A percentile compares a stretch with the other conserved stretches of the same genome.
Conservation (phyloP, 1,140 invertebrate species). For the Drosophila parvula region DNA sequence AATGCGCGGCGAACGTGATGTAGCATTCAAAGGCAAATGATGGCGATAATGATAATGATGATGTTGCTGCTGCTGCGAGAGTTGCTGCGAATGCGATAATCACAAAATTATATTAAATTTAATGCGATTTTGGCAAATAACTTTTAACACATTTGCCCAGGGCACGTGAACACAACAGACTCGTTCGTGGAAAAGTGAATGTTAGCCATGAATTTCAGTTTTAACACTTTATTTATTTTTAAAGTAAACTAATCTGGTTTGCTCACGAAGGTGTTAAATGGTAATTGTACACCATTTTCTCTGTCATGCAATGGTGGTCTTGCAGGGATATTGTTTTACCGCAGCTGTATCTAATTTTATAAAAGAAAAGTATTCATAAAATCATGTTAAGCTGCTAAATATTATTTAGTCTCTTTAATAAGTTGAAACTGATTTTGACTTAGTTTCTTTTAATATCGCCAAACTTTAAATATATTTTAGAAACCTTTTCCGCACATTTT, state of each 20-base stretch:
- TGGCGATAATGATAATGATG: conserved; percentile 37
- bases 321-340: conserved; percentile 15
- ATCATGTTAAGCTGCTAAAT: background rate
- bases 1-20: conserved; percentile 69
- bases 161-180: conserved; percentile 18
- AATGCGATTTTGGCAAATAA: conserved; percentile 44
- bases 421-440: no score
- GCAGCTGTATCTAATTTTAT: conserved; percentile 1
- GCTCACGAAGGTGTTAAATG: conserved; percentile 46
- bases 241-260: conserved; percentile 10
- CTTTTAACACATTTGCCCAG: conserved; percentile 45
- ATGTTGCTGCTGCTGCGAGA: conserved; percentile 15
- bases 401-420: no score
- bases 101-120: conserved; percentile 66
- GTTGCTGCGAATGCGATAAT: conserved; percentile 62
- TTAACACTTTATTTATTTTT: background rate
- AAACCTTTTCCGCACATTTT: background rate
- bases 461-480: background rate
- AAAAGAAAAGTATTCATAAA: conserved; percentile 18
- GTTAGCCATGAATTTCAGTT: conserved; percentile 15
- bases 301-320: conserved; percentile 23
- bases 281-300: conserved; percentile 37
- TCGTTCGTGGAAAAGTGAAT: conserved; percentile 30
- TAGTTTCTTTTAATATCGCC: background rate
- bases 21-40: conserved; percentile 52